Evolutionary conservation across 2,888 invertebrate genomes (phyloP), one percentile per base, ranked within the genome.

Genomic region (Cheiracanthium punctorium): DNA sequence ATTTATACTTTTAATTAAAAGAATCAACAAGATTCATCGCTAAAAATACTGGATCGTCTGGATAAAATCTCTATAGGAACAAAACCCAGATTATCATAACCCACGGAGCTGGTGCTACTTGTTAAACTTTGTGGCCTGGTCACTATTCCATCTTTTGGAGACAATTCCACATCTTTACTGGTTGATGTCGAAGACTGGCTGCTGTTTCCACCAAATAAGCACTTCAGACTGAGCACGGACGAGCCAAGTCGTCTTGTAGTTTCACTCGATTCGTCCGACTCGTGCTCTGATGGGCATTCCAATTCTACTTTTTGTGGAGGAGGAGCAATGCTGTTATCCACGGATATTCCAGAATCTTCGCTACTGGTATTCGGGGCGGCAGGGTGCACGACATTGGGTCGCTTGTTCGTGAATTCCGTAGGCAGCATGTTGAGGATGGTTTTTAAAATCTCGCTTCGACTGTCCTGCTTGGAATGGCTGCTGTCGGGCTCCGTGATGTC

Each of bases 41-140:
- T 85, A 41, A 80, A 76, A 58, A 84, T 75, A 58, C 87, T 80
- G 12, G 81, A 76, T 28, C 81, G 64, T 48, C 88, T 58, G 1
- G 80, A 84, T 7, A 74, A 52, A 20, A 80, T 69, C 41, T 71
- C 72, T 8, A 70, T 32, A 12, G 88, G 88, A 2, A 79, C 76
- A 33, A 79, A 88, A n/a, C 65, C 71, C 17, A 88, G 58, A 58
- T 84, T 88, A 28, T 87, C 87, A 41, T 88, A 88, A 24, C 84
- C 72, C 24, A 67, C 74, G 20, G 70, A 65, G 64, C 84, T 88
- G 28, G 74, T 80, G 5, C 52, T 65, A 58, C 84, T 88, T 0
- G 79, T 82, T 8, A 73, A 67, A 24, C 73, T 79, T 17, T 24
- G 24, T 14, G 75, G 65, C 30, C 43, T 32, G 29, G 28, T 74